phyloP scores from a whole-genome alignment of 2,113 vertebrate genomes.

The Misgurnus anguillicaudatus region DNA sequence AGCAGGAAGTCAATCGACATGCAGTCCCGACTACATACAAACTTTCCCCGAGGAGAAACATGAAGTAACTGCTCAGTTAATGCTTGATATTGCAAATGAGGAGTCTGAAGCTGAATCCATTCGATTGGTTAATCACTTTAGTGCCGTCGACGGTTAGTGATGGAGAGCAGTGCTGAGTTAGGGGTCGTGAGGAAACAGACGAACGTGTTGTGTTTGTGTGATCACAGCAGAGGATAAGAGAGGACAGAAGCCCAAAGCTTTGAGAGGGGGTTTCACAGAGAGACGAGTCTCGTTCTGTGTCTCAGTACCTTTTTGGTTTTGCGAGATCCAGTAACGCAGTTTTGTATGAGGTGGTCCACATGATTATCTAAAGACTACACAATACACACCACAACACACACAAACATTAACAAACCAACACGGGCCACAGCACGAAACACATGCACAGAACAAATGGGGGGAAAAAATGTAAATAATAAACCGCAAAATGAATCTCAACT shows the following conservation, averaged over 20 bases:
- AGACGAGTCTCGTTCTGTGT: constrained; percentile 70
- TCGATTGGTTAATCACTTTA: constrained; percentile 2
- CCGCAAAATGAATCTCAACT: constrained; percentile 11
- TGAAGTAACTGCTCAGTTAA: constrained; percentile 4
- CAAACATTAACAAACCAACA: constrained; percentile 76
- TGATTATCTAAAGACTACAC: constrained; percentile 96
- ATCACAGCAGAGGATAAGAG: constrained; percentile 47
- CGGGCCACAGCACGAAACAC: constrained; percentile 78
- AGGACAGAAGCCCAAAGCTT: constrained; percentile 52
- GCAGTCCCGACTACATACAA: constrained; percentile 31
- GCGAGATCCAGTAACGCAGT: constrained; percentile 89
- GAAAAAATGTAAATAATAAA: constrained; percentile 67
- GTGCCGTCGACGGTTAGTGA: constrained; percentile 30
- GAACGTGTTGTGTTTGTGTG: constrained; percentile 46
- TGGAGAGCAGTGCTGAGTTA: constrained; percentile 32
- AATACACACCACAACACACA: constrained; percentile 69
- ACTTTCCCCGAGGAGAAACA: constrained; percentile 10
- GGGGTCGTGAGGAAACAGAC: constrained; percentile 39
- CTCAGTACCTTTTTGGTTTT: constrained; percentile 88
- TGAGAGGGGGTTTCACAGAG: constrained; percentile 59
- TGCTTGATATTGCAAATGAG: constrained; percentile 20
- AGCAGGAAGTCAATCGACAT: constrained; percentile 9
- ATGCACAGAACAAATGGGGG: constrained; percentile 78
- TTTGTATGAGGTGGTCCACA: constrained; percentile 90
- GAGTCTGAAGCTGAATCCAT: constrained; percentile 2